phyloP scores from a whole-genome alignment of 2,113 vertebrate genomes.

The Dasyurus viverrinus region DNA sequence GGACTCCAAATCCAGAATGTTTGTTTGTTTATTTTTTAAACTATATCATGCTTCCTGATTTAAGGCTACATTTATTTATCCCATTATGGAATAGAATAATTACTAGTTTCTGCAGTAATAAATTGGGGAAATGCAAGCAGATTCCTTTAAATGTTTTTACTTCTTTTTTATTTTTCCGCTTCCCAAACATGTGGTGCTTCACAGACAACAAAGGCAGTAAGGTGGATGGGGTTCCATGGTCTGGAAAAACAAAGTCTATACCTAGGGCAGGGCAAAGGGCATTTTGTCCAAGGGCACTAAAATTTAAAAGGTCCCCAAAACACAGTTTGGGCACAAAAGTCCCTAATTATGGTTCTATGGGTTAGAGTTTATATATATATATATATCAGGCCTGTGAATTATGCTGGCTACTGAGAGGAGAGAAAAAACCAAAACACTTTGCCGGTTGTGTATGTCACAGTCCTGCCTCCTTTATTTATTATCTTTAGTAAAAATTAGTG shows the following conservation, averaged over 20 bases:
- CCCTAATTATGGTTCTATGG: background rate
- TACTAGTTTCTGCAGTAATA: background rate
- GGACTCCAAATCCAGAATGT: too few species aligned
- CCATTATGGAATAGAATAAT: background rate
- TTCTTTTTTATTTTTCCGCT: background rate
- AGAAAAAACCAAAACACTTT: constrained; percentile 2
- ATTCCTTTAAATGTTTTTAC: background rate
- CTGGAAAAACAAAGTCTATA: background rate
- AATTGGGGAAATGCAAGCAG: background rate
- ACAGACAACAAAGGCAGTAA: background rate
- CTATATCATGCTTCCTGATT: background rate
- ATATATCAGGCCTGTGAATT: constrained; percentile 12
- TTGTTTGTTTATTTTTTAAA: too few species aligned
- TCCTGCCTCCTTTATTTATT: constrained; percentile 70
- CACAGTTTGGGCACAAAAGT: background rate
- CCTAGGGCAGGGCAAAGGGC: background rate
- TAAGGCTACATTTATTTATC: background rate
- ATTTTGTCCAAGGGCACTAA: background rate
- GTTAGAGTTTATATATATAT: background rate
- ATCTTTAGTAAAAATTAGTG: constrained; percentile 67
- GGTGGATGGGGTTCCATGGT: background rate
- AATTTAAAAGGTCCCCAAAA: background rate
- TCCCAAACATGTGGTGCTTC: background rate
- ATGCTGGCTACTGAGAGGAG: constrained; percentile 46
- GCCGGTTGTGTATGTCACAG: constrained; percentile 10